Base-by-base conservation (phyloP, 2,797 vertebrate species). In the Tiaroga cobitis region DNA sequence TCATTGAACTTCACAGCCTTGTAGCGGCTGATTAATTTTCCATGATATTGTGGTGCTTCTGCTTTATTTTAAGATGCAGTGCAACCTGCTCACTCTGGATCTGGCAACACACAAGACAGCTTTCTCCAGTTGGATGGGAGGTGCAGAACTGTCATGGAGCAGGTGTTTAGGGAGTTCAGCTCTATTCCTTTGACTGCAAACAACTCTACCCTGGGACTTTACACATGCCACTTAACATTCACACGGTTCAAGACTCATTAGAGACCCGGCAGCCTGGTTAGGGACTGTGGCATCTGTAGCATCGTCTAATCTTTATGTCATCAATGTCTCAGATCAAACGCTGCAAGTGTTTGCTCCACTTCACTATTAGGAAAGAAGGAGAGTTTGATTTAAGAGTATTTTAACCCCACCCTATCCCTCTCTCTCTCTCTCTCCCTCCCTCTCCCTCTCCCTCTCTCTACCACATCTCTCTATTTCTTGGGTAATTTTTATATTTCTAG, bases 141-240 rank as follows among this genome's bases (percentile, higher is more conserved):
- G 90, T 83, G 86, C 89, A 87, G 87, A 88, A 86, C 93, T 94
- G 93, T 92, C 93, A 94, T 77, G 85, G 92, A 93, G 92, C 92
- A 95, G 93, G 93, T 93, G 93, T 91, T 91, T 88, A 80, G 92
- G 91, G 91, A 93, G 92, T 93, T 93, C 88, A 86, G 88, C 91
- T 92, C 90, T 89, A 91, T 87, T 89, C 87, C 88, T 90, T 84
- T 86, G 89, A 91, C 90, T 90, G 89, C 89, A 91, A 92, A 91
- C 90, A 95, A 92, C 91, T 90, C 87, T 89, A 93, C 92, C 92
- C 91, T 94, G 94, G 93, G 94, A 95, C 92, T 92, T 94, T 91
- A 94, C 93, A 94, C 92, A 94, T 95, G 94, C 92, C 94, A 94
- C 93, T 95, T 95, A 94, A 91, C 93, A 95, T 95, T 95, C 94